These are phyloP conservation scores for Huso huso DNA, from an alignment of 2,797 vertebrate species.

Conservation along the genomic window DNA sequence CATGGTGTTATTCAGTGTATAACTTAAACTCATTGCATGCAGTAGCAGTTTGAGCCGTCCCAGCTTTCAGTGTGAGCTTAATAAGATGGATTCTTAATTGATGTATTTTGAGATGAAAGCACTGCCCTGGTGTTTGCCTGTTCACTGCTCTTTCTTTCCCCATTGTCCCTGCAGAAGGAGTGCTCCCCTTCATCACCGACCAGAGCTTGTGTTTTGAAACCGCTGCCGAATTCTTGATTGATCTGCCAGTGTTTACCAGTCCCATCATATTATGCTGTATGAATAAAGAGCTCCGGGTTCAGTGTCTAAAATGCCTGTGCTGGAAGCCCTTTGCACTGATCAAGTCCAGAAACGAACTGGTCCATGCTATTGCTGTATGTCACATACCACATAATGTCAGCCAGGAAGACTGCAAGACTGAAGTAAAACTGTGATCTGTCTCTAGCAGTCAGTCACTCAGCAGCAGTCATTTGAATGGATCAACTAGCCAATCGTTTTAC, in stretches of 20 bases:
- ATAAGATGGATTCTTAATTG: background rate
- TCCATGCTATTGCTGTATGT: too few species aligned
- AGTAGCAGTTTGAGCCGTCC: too few species aligned
- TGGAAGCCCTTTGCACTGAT: conserved; percentile 3
- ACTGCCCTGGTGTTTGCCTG: background rate
- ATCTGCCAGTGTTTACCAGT: conserved; percentile 45
- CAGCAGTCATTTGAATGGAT: background rate
- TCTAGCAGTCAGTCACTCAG: background rate
- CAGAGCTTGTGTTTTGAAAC: conserved; percentile 47
- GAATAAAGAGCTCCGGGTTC: conserved; percentile 50
- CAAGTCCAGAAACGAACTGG: too few species aligned
- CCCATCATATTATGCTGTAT: conserved; percentile 52
- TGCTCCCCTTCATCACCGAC: conserved; percentile 42
- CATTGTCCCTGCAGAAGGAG: conserved; percentile 33
- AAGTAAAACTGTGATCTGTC: too few species aligned
- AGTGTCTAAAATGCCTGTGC: conserved; percentile 35
- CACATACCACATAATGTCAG: too few species aligned
- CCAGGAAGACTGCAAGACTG: too few species aligned
- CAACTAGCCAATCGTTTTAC: background rate
- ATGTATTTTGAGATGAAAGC: background rate
- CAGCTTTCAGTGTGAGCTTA: too few species aligned
- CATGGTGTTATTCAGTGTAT: too few species aligned
- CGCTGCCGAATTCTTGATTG: conserved; percentile 46
- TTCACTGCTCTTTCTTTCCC: background rate
- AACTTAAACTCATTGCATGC: too few species aligned